Conservation (phyloP, 2,888 invertebrate species). For the Steinernema carpocapsae region DNA sequence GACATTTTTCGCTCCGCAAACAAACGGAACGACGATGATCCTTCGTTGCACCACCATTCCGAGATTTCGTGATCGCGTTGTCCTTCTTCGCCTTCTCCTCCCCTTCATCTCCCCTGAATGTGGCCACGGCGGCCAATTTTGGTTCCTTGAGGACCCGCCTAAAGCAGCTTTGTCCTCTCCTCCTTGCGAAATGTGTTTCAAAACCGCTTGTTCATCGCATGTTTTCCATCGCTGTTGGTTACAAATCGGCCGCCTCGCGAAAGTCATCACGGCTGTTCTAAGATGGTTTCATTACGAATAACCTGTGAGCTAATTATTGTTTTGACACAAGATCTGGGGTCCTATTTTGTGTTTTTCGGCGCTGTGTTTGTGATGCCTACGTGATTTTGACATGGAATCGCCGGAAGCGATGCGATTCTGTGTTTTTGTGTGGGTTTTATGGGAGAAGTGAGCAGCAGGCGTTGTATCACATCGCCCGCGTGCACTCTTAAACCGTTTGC, state of each 20-base stretch:
- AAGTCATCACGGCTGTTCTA: too few relatives aligned
- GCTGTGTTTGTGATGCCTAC: too few relatives aligned
- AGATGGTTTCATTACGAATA: conserved; percentile 17
- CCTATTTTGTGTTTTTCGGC: background rate
- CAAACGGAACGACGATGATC: background rate
- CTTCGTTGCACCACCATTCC: background rate
- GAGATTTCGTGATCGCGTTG: background rate
- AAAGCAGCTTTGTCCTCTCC: too few relatives aligned
- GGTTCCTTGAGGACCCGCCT: background rate
- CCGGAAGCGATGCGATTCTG: too few relatives aligned
- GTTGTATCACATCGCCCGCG: conserved; percentile 20
- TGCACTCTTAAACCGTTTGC: conserved; percentile 29
- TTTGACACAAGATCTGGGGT: conserved; percentile 14
- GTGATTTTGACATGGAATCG: too few relatives aligned
- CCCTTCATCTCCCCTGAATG: background rate
- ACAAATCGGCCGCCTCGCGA: too few relatives aligned
- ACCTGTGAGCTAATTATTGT: conserved; percentile 14
- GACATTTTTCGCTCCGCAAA: background rate
- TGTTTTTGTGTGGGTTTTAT: too few relatives aligned
- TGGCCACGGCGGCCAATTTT: background rate
- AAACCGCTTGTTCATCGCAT: background rate
- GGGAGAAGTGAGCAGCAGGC: background rate
- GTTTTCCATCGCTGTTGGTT: too few relatives aligned
- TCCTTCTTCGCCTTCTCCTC: background rate
- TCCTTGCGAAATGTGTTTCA: conserved; percentile 11